Evolutionary conservation across 2,888 invertebrate species (phyloP).

Genomic region (Noctua comes): DNA sequence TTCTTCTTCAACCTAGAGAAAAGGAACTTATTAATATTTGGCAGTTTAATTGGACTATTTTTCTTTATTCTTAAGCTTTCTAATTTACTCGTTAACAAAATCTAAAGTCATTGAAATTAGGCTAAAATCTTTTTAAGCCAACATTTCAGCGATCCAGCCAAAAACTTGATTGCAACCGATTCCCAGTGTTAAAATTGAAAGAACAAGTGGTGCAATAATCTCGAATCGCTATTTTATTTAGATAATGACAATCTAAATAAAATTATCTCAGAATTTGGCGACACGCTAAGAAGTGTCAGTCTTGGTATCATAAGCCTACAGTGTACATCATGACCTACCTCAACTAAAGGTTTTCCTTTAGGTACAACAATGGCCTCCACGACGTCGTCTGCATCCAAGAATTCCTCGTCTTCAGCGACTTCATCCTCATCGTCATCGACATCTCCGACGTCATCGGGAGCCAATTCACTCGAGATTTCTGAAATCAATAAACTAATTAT

Average conservation of each 20-base stretch:
- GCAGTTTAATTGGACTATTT: background rate
- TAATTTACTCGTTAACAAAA: background rate
- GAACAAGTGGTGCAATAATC: background rate
- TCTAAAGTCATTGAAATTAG: background rate
- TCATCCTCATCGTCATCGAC: slow-evolving; percentile 70
- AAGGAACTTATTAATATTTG: background rate
- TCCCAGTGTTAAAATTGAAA: background rate
- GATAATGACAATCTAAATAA: background rate
- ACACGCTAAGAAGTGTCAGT: background rate
- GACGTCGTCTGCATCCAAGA: slow-evolving; percentile 78
- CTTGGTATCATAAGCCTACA: background rate
- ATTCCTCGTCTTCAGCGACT: slow-evolving; percentile 74
- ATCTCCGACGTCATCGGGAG: slow-evolving; percentile 70
- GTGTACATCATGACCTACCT: slow-evolving; percentile 76
- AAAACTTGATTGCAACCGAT: background rate
- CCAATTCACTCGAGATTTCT: slow-evolving; percentile 71
- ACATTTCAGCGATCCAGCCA: too few relatives aligned
- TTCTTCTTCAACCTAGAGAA: slow-evolving; percentile 81
- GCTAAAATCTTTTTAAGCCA: background rate
- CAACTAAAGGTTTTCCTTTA: slow-evolving; percentile 85
- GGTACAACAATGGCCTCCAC: slow-evolving; percentile 81
- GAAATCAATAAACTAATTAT: slow-evolving; percentile 7
- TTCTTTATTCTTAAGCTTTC: background rate
- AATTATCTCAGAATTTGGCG: background rate
- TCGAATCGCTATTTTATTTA: background rate